Evolutionary conservation across 2,888 invertebrate genomes (phyloP).

Genomic region (Callosobruchus maculatus): DNA sequence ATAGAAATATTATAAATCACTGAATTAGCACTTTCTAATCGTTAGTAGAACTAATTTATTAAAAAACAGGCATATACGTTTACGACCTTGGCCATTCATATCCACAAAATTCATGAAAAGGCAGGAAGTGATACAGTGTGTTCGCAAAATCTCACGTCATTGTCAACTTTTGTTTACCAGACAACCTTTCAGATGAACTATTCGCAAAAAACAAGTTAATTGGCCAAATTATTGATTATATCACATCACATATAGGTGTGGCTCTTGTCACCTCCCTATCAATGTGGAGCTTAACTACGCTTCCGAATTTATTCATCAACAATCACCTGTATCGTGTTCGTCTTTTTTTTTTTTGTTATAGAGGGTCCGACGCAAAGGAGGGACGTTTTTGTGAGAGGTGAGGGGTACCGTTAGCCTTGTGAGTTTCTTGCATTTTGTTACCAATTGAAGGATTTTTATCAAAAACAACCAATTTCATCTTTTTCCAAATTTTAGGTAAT

Average conservation of each 20-base stretch:
- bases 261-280: too few relatives aligned
- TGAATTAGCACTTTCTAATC: neutral
- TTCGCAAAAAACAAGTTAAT: neutral
- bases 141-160: neutral
- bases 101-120: neutral
- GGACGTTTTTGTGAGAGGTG: too few relatives aligned
- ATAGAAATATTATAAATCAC: neutral
- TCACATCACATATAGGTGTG: neutral
- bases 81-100: neutral
- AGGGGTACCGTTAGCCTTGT: too few relatives aligned
- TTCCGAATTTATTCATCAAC: too few relatives aligned
- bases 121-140: neutral
- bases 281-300: too few relatives aligned
- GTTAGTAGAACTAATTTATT: neutral
- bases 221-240: neutral
- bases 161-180: neutral
- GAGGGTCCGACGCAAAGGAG: too few relatives aligned
- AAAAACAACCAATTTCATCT: too few relatives aligned
- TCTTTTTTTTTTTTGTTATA: too few relatives aligned
- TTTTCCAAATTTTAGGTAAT: too few relatives aligned
- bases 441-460: too few relatives aligned
- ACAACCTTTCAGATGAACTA: neutral
- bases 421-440: too few relatives aligned
- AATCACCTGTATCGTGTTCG: too few relatives aligned
- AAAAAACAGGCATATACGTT: neutral